phyloP scores from a whole-genome alignment of 2,888 invertebrate species.

The Leptarthrus brevirostris region DNA sequence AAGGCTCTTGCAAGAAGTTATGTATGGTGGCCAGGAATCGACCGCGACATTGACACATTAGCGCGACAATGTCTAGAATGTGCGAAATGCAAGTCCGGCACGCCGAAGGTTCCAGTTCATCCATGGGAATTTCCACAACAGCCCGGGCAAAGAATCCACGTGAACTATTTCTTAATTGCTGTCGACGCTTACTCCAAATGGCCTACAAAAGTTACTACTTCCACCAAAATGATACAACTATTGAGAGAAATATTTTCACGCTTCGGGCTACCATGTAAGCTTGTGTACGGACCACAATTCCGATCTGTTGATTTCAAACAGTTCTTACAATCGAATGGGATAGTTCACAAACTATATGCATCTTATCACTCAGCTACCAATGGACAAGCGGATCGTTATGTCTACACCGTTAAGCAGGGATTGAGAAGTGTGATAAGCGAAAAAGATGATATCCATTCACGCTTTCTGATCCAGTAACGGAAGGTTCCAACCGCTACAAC shows the following conservation, averaged over 20 bases:
- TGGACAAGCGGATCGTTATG: neutral
- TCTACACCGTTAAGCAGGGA: neutral
- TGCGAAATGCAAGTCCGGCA: neutral
- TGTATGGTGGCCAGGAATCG: constrained; percentile 58
- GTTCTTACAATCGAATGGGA: neutral
- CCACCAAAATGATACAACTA: no score
- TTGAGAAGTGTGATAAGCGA: neutral
- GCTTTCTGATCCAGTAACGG: no score
- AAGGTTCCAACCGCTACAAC: no score
- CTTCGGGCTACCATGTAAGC: no score
- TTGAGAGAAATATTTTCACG: no score
- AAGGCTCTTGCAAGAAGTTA: constrained; percentile 58
- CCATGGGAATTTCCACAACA: neutral
- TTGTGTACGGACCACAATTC: no score
- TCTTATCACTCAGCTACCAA: neutral
- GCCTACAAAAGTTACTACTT: no score
- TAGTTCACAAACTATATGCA: neutral
- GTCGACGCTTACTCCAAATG: neutral
- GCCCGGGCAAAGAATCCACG: neutral
- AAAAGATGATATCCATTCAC: no score
- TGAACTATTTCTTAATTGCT: neutral
- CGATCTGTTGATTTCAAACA: neutral
- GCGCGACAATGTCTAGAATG: neutral
- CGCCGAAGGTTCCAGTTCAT: neutral
- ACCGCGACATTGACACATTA: constrained; percentile 57